A percentile compares a stretch with the other conserved stretches of the same genome.
phyloP scores from a whole-genome alignment of 2,113 vertebrate genomes.

The Xyrauchen texanus region DNA sequence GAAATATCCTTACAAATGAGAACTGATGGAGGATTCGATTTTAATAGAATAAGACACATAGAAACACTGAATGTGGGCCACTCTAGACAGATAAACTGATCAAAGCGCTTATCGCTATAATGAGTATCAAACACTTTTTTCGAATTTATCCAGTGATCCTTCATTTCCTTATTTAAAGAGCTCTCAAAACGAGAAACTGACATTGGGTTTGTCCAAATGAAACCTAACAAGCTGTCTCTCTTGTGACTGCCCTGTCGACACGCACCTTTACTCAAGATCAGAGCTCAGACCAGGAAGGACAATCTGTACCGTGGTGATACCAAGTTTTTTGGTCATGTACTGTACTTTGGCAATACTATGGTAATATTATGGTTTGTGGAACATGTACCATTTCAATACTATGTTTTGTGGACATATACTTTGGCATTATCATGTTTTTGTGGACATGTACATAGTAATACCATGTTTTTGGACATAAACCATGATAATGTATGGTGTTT shows the following conservation, averaged over 20 bases:
- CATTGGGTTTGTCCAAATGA: constrained; percentile 42
- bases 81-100: constrained; percentile 17
- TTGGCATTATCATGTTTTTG: too few relatives aligned
- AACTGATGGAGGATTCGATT: background rate
- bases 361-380: too few relatives aligned
- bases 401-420: too few relatives aligned
- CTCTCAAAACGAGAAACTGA: constrained; percentile 2
- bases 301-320: background rate
- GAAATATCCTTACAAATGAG: background rate
- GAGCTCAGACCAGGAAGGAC: background rate
- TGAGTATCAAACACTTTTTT: constrained; percentile 13
- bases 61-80: constrained; percentile 1
- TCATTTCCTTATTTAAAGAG: too few relatives aligned
- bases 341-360: too few relatives aligned
- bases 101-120: constrained; percentile 57
- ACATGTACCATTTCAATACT: too few relatives aligned
- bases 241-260: background rate
- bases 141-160: too few relatives aligned
- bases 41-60: background rate
- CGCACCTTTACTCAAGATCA: background rate
- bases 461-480: too few relatives aligned
- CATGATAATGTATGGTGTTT: too few relatives aligned
- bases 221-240: constrained; percentile 31
- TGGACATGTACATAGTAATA: too few relatives aligned
- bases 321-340: background rate